These are phyloP conservation scores for Periophthalmus magnuspinnatus DNA, from an alignment of 2,797 vertebrate species.

Conservation along the genomic window DNA sequence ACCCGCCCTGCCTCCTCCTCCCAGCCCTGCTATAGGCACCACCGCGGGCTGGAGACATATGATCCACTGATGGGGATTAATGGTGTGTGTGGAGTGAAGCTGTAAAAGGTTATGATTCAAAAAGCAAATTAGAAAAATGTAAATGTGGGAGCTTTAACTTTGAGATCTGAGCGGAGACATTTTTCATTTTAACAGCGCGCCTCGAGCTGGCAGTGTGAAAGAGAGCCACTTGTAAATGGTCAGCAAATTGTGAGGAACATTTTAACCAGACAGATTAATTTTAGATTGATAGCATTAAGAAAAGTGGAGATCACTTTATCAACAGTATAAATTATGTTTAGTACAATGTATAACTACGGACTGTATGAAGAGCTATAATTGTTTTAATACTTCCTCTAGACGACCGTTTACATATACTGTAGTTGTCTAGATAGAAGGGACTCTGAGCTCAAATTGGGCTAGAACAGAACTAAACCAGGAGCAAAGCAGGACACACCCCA, in stretches of 20 bases:
- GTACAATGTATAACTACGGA: not conserved
- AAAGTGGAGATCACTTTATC: not conserved
- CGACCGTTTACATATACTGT: not conserved
- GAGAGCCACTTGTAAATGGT: constrained; percentile 7
- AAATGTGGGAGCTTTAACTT: constrained; percentile 16
- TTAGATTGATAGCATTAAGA: not conserved
- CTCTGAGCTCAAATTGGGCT: too few relatives aligned
- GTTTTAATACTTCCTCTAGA: not conserved
- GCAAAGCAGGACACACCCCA: too few relatives aligned
- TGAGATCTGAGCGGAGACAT: constrained; percentile 9
- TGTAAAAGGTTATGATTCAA: constrained; percentile 44
- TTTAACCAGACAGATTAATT: not conserved
- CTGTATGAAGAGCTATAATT: not conserved
- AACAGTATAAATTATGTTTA: not conserved
- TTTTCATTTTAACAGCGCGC: constrained; percentile 20
- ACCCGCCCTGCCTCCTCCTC: constrained; percentile 53
- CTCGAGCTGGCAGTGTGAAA: constrained; percentile 1
- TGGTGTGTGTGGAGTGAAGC: constrained; percentile 16
- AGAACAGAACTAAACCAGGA: too few relatives aligned
- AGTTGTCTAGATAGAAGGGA: not conserved
- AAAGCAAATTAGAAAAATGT: constrained; percentile 41
- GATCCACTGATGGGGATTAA: constrained; percentile 37
- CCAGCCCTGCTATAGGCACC: not conserved
- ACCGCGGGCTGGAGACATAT: constrained; percentile 33
- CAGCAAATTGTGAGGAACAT: not conserved